Evolutionary conservation across 2,888 invertebrate genomes (phyloP), one percentile per base, ranked within the genome.

Genomic region (Subacronicta megacephala): DNA sequence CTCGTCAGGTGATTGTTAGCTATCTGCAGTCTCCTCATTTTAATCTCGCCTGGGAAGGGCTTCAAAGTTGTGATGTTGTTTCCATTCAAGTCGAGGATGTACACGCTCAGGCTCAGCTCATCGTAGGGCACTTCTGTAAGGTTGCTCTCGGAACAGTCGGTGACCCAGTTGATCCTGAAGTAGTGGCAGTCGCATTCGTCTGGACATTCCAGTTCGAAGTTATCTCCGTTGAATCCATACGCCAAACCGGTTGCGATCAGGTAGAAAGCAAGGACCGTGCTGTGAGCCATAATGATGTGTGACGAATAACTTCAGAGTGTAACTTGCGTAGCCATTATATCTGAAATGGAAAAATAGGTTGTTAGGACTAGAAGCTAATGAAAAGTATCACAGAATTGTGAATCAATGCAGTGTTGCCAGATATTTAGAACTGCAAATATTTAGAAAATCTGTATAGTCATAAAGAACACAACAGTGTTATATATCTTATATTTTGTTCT

Each of bases 151-250:
- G 96, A 96, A 77, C 96, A 96, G 80, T 96, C 96, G 1, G 96
- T 96, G 76, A 96, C 96, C 96, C 96, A 96, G 89, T 96, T 96
- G 78, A 96, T 95, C 61, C 96, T 95, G 88, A 96, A 96, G 88
- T 96, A 96, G 90, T 96, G 96, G 79, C 96, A 96, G 80, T 96
- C 96, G 81, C 97, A 97, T 74, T 96, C 96, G 68, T 95, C 96
- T 0, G 96, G 97, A 73, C 97, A 96, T 81, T 96, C 96, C 78
- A 96, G 87, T 77, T 96, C 96, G 68, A 95, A 95, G 76, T 95
- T 92, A 75, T 96, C 96, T 47, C 96, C 96, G 75, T 96, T 95
- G 75, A 95, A 95, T 13, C 87, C 88, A 55, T 82, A 68, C 12
- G 84, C 82, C 33, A 81, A 53, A 15, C 84, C 80, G n/a, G 83